Evolutionary conservation across 2,888 invertebrate species (phyloP), one percentile per base, ranked within the genome.

Genomic region (Nematopogon swammerdamellus): DNA sequence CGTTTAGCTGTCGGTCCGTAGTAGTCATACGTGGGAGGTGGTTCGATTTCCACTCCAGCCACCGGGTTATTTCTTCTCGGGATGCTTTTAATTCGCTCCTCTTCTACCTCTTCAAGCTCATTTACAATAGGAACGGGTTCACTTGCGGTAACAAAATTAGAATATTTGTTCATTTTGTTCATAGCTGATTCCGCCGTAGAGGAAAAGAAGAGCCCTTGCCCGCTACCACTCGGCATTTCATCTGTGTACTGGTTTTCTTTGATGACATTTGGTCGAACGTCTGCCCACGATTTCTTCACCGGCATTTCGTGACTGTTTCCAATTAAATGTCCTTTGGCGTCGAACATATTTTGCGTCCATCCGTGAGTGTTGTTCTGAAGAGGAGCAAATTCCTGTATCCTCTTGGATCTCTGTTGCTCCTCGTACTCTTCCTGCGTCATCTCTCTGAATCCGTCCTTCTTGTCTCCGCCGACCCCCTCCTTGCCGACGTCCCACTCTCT

Each of bases 361-460:
- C 55, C 57, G 58, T 60, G 11, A 58, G 57, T 1, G 61, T 55
- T 4, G 63, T 50, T 36, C 57, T 65, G 59, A 2, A 82, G 81
- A 3, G 95, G 95, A 1, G 91, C 94, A 71, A 95, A 95, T 65
- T 94, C 92, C 0, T 80, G 62, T 19, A 80, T 73, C 55, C 95
- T 81, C 61, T 90, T 87, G 49, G 74, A 72, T 55, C 95, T 81
- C 63, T 91, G 85, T 59, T 88, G 86, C 54, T 87, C 82, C 6
- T 89, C 82, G 84, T 90, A 91, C 67, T 90, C 89, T 62, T 88
- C 87, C 73, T 91, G 91, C 0, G 85, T 80, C 80, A 89, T 85
- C 62, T 85, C 84, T 58, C 59, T 64, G 55, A 77, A 79, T 56
- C 69, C 72, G 59, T 64, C 77, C 52, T 56, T 62, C 64, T 82